phyloP scores from a whole-genome alignment of 2,797 vertebrate species.

The Lerista edwardsae region DNA sequence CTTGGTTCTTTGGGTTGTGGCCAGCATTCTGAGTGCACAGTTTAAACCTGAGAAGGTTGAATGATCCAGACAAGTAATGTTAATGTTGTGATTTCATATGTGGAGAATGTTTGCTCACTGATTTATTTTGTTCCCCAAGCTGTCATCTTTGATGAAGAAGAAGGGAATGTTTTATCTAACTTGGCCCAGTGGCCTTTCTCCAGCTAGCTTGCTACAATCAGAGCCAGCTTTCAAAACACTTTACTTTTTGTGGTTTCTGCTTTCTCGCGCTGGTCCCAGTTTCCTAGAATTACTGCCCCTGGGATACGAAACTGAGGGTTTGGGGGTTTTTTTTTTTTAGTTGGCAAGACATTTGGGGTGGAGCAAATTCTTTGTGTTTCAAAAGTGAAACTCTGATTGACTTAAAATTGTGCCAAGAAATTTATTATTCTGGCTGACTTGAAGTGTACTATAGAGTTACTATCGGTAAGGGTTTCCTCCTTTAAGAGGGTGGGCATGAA shows the following conservation, averaged over 20 bases:
- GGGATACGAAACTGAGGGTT: slow-evolving; percentile 21
- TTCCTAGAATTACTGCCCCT: slow-evolving; percentile 24
- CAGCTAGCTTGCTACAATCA: background rate
- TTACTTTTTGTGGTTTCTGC: background rate
- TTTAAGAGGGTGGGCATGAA: slow-evolving; percentile 26
- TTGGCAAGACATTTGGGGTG: slow-evolving; percentile 36
- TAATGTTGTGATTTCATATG: background rate
- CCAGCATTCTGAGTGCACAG: background rate
- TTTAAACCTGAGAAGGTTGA: background rate
- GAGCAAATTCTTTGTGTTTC: slow-evolving; percentile 35
- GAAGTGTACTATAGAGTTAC: slow-evolving; percentile 41
- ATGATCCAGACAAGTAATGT: background rate
- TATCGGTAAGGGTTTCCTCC: slow-evolving; percentile 49
- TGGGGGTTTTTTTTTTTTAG: background rate
- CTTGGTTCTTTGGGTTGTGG: background rate
- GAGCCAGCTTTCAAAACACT: background rate
- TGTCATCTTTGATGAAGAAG: background rate
- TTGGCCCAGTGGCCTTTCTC: background rate
- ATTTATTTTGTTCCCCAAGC: slow-evolving; percentile 8
- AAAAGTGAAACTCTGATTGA: slow-evolving; percentile 23
- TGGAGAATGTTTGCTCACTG: rapidly evolving
- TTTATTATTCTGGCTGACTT: slow-evolving; percentile 66
- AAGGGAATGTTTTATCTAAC: background rate
- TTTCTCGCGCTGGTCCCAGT: background rate
- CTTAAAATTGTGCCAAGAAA: slow-evolving; percentile 53